phyloP scores from a whole-genome alignment of 1,140 invertebrate species.

The Bombus soroeensis region DNA sequence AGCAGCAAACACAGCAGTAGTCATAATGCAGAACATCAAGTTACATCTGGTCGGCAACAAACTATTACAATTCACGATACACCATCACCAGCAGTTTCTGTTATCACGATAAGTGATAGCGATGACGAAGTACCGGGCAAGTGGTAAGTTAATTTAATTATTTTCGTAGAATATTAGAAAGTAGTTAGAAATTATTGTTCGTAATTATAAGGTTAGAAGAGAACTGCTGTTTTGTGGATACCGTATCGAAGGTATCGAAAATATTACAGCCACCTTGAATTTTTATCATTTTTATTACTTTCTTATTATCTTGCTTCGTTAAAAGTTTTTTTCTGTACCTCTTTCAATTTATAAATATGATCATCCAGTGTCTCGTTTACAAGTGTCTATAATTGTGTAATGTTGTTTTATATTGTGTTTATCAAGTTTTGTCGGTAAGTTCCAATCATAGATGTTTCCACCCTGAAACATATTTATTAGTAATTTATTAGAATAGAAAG shows the following conservation, averaged over 20 bases:
- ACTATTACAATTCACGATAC: slow-evolving; percentile 96
- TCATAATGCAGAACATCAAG: slow-evolving; percentile 79
- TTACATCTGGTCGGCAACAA: slow-evolving; percentile 83
- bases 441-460: neutral
- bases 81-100: slow-evolving; percentile 96
- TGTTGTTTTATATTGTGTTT: neutral
- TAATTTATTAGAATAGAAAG: slow-evolving; percentile 56
- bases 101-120: slow-evolving; percentile 98
- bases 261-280: neutral
- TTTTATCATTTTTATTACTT: neutral
- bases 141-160: slow-evolving; percentile 72
- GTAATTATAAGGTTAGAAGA: neutral
- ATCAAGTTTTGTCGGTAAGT: neutral
- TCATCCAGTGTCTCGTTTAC: neutral
- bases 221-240: neutral
- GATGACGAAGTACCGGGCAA: slow-evolving; percentile 91
- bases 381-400: neutral
- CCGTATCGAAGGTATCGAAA: neutral
- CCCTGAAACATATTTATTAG: slow-evolving; percentile 41
- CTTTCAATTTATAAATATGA: neutral
- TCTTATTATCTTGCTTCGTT: slow-evolving; percentile 17
- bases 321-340: neutral
- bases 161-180: neutral
- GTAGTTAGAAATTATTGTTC: slow-evolving; percentile 23
- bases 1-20: slow-evolving; percentile 76